These are phyloP conservation scores for Ganaspis brasiliensis DNA, from an alignment of 2,888 invertebrate genomes.

Conservation along the genomic window DNA sequence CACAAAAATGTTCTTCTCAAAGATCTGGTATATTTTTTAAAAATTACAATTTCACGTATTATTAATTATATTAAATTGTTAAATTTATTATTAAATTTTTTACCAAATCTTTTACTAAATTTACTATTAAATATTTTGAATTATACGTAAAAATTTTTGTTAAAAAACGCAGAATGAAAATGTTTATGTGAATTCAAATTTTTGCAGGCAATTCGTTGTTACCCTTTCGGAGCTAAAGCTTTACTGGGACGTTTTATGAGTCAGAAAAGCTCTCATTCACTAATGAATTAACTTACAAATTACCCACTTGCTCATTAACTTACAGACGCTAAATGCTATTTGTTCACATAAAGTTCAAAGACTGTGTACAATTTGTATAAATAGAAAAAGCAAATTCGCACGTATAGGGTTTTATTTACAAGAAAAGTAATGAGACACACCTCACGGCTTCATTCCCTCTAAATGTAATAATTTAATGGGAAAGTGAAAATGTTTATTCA, in stretches of 20 bases:
- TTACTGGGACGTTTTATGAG: constrained; percentile 50
- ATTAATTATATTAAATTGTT: too few species aligned
- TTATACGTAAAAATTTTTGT: too few species aligned
- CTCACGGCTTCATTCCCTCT: background rate
- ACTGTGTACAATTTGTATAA: constrained; percentile 15
- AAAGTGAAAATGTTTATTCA: constrained; percentile 5
- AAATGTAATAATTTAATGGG: constrained; percentile 17
- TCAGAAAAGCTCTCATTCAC: constrained; percentile 52
- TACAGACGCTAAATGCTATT: constrained; percentile 52
- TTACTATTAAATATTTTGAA: too few species aligned
- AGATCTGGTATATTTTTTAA: too few species aligned
- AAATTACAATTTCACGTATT: too few species aligned
- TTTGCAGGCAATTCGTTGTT: background rate
- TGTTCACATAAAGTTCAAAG: constrained; percentile 51
- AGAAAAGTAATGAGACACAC: constrained; percentile 25
- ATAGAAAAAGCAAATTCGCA: background rate
- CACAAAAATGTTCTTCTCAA: constrained; percentile 52
- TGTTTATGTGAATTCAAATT: constrained; percentile 3
- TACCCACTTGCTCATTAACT: constrained; percentile 56
- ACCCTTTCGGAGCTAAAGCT: constrained; percentile 26
- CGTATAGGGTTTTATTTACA: constrained; percentile 26
- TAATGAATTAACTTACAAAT: constrained; percentile 52
- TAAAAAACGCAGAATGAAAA: too few species aligned
- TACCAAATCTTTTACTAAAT: too few species aligned
- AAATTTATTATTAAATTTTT: too few species aligned